A percentile compares a stretch with the other conserved stretches of the same genome.
Conservation (phyloP, 1,140 invertebrate species). For the Sinella curviseta region DNA sequence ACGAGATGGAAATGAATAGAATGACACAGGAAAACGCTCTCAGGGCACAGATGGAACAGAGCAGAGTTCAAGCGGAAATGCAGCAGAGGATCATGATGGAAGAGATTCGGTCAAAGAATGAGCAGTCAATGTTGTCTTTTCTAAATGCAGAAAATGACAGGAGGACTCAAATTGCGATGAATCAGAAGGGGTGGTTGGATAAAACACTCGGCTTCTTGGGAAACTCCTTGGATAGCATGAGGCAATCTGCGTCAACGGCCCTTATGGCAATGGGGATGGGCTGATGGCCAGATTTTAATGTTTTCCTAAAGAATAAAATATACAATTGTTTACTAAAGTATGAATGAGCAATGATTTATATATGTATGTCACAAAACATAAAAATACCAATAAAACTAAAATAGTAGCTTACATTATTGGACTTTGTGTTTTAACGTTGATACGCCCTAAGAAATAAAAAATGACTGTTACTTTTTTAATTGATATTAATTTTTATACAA, state of each 20-base stretch:
- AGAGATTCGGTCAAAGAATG: background rate
- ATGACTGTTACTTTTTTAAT: too few species aligned
- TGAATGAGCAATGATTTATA: too few species aligned
- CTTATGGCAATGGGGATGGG: background rate
- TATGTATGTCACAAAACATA: too few species aligned
- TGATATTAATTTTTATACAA: too few species aligned
- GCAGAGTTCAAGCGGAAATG: background rate
- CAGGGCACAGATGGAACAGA: background rate
- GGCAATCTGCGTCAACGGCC: background rate
- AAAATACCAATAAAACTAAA: too few species aligned
- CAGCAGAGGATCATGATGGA: background rate
- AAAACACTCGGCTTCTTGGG: background rate
- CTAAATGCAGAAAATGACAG: slow-evolving; percentile 11
- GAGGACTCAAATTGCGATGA: background rate
- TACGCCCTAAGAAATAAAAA: too few species aligned
- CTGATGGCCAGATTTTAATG: too few species aligned
- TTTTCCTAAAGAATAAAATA: too few species aligned
- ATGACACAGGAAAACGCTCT: background rate
- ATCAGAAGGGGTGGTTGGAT: background rate
- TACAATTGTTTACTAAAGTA: too few species aligned
- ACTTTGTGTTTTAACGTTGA: too few species aligned
- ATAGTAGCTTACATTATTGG: too few species aligned
- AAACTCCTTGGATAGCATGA: background rate
- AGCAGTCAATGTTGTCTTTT: background rate
- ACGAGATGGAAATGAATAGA: background rate